Evolutionary conservation across 30 jellyfish, hydroid and myxozoan species (phyloP).

Genomic region (Cassiopea andromeda): DNA sequence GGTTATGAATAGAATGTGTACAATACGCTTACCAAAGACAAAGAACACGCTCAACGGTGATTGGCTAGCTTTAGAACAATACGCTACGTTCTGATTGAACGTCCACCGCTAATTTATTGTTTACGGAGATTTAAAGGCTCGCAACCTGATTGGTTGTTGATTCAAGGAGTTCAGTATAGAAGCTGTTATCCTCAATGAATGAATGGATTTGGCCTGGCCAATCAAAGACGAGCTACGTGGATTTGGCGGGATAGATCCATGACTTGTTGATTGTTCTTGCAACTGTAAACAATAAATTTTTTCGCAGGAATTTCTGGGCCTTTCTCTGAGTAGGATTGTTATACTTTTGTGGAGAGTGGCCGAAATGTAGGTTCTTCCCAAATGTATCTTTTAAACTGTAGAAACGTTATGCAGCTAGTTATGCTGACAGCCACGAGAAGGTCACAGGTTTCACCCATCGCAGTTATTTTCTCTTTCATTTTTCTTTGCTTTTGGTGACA

Average conservation of each 20-base stretch:
- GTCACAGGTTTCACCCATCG: no score
- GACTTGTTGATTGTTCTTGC: slow-evolving; percentile 48
- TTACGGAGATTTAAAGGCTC: not conserved
- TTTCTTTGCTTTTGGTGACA: no score
- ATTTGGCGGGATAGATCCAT: slow-evolving; percentile 75
- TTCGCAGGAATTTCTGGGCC: slow-evolving; percentile 2
- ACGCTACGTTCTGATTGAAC: slow-evolving; percentile 24
- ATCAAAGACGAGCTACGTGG: slow-evolving; percentile 61
- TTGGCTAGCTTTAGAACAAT: slow-evolving; percentile 41
- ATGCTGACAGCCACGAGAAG: no score
- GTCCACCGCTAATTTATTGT: not conserved
- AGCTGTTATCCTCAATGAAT: slow-evolving; percentile 58
- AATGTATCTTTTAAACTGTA: not conserved
- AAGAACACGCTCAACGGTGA: slow-evolving; percentile 21
- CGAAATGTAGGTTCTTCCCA: not conserved
- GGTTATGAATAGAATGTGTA: slow-evolving; percentile 67
- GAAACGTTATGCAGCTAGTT: no score
- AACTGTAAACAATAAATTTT: slow-evolving; percentile 45
- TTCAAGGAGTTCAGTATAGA: slow-evolving; percentile 24
- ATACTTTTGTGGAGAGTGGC: not conserved
- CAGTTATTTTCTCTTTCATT: no score
- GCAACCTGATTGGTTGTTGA: slow-evolving; percentile 29
- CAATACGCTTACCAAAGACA: slow-evolving; percentile 65
- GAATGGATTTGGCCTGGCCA: slow-evolving; percentile 53
- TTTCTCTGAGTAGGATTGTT: not conserved